Base-by-base conservation (phyloP, 2,888 invertebrate genomes). In the Melitaea athalia region DNA sequence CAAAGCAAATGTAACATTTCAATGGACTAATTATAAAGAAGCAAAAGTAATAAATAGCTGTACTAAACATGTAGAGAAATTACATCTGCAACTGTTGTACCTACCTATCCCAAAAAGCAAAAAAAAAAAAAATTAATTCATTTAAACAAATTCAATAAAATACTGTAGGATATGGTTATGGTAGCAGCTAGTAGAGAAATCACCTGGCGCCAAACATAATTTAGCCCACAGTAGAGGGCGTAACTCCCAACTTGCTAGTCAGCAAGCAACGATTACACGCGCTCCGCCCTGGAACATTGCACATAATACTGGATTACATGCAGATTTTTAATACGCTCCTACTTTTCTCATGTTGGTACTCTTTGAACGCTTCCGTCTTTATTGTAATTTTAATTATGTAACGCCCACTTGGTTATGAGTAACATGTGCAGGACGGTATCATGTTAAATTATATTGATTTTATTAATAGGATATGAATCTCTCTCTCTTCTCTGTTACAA, bases 171-270 rank as follows among this genome's bases (percentile, higher is more conserved):
- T 45, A 45, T 45, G 12, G 14, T 38, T 45, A 45, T 45, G 12
- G 14, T 38, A 49, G n/a, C 42, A 65, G 33, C 38, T 38, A 3
- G 38, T 38, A 59, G 63, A 66, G 71, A 72, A 59, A 62, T 57
- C 72, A 69, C 63, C 70, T 69, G 73, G 75, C 76, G 77, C 76
- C 77, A 75, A 62, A 45, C n/a, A 61, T 76, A 76, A 76, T 75
- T n/a, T 71, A 55, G 74, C 68, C 59, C 68, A 60, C 53, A 53
- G 55, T 64, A 43, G 61, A 61, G 77, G 87, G 87, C 85, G 87
- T 82, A 85, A 78, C 78, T 71, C 72, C 59, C 67, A 79, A 82
- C 76, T 82, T 86, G 89, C 91, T 77, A 88, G 91, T 91, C 91
- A 91, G 85, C 86, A 78, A 79, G 80, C 81, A 78, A 78, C 85